Evolutionary conservation across 30 jellyfish, hydroid and myxozoan genomes (phyloP), one percentile per base, ranked within the genome.

Genomic region (Chironex yamaguchii): DNA sequence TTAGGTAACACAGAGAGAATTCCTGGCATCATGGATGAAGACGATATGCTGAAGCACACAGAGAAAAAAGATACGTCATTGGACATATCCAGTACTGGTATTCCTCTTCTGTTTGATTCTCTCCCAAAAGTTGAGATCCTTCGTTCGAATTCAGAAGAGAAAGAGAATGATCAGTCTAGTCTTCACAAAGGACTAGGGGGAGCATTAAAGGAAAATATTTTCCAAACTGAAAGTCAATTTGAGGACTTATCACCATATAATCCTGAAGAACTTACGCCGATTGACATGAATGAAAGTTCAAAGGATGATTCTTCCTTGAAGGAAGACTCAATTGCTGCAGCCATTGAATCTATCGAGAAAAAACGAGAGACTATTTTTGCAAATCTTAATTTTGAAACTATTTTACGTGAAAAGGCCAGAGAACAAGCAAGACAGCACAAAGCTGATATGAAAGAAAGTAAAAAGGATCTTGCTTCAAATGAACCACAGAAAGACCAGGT

Each of bases 211-310:
- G 49, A 20, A 13, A 83, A 49, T 34, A 81, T 69, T 22, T 67
- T 58, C 53, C 87, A 83, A 3, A 63, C 89, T 25, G 72, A 71
- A 12, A 58, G 62, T 27, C 94, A 85, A 20, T 4, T 85, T 26
- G 97, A 91, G 12, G 96, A 89, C 35, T 96, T 76, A 22, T 87
- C 97, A 3, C 98, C 97, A 32, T 87, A 88, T 64, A 88, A 87
- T 49, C 98, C 98, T 49, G 97, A 93, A 52, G 97, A 78, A 35
- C 92, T 88, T 0, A 81, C 82, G 32, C 97, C 95, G 0, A 49
- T 82, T 21, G 92, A 88, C 24, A 67, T 79, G 67, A 88, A 64
- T 13, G 9, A 67, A 4, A 50, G 88, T 0, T 90, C 96, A 17
- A 30, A 25, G 4, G 94, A 72, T 72, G 84, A 62, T 21, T 62